Percentiles rank a stretch among this genome's conserved stretches.
These are phyloP conservation scores for Petrophora chlorosata DNA, from an alignment of 2,888 invertebrate genomes.

Conservation along the genomic window DNA sequence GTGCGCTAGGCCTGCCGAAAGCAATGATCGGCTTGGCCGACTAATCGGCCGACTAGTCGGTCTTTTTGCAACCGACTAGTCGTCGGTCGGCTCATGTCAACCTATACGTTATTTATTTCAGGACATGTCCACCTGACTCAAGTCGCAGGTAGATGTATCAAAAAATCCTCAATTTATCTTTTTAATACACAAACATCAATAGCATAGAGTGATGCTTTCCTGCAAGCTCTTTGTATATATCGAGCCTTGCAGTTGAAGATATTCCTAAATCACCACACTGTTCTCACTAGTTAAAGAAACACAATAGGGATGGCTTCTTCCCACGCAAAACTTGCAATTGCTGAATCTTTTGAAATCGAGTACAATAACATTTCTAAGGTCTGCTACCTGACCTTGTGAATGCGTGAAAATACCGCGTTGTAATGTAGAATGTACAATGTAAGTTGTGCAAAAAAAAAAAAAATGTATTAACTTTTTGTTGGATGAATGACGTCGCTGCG, in stretches of 20 bases:
- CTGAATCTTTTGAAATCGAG: conserved; percentile 12
- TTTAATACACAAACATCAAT: not conserved
- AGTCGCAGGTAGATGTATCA: too few relatives aligned
- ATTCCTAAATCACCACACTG: not conserved
- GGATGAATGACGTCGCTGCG: too few relatives aligned
- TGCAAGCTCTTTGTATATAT: not conserved
- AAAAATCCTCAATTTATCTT: too few relatives aligned
- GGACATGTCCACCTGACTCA: too few relatives aligned
- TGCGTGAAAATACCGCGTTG: not conserved
- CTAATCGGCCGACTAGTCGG: too few relatives aligned
- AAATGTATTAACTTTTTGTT: too few relatives aligned
- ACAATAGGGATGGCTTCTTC: conserved; percentile 27
- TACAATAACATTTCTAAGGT: conserved; percentile 17
- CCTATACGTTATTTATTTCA: too few relatives aligned
- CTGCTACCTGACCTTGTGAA: conserved; percentile 20
- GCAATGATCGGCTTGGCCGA: too few relatives aligned
- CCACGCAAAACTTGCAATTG: conserved; percentile 30
- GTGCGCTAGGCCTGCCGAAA: too few relatives aligned
- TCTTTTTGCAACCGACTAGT: too few relatives aligned
- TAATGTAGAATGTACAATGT: not conserved
- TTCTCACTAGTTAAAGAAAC: conserved; percentile 9
- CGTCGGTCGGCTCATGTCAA: too few relatives aligned
- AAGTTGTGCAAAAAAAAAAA: too few relatives aligned
- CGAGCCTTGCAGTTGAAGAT: conserved; percentile 8
- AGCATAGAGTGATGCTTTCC: conserved; percentile 10